Percentiles rank a stretch among this genome's conserved stretches.
phyloP scores from a whole-genome alignment of 2,113 vertebrate genomes.

The Urocynchramus pylzowi region DNA sequence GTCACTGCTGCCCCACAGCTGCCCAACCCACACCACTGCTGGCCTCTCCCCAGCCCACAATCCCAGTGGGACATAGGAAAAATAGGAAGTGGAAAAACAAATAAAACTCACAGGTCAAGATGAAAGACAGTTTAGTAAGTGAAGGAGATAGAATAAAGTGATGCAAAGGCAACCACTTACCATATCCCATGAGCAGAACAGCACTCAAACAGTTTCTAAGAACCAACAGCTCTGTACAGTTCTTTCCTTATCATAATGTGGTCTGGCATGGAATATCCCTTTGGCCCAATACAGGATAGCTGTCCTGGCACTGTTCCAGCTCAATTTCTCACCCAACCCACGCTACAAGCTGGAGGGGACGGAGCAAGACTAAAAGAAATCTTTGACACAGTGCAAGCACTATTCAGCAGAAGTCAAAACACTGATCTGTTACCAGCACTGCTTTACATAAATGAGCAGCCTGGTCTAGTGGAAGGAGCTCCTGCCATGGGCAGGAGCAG shows the following conservation, averaged over 20 bases:
- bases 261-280: background rate
- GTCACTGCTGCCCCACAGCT: background rate
- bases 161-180: background rate
- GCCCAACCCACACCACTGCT: background rate
- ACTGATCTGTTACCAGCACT: background rate
- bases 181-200: background rate
- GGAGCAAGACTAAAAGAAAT: background rate
- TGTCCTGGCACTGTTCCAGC: background rate
- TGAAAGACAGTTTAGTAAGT: background rate
- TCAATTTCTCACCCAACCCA: background rate
- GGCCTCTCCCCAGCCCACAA: background rate
- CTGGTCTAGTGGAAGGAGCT: background rate
- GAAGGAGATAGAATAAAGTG: background rate
- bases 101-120: background rate
- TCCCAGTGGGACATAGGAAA: background rate
- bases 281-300: background rate
- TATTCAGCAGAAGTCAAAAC: background rate
- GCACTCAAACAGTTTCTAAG: background rate
- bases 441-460: background rate
- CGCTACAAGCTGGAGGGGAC: background rate
- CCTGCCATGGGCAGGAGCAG: background rate
- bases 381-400: background rate
- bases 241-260: background rate
- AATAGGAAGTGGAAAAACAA: rapidly evolving
- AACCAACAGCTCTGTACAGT: background rate